Evolutionary conservation across 64 coral and sea anemone genomes (phyloP).

Genomic region (Dendronephthya gigantea): DNA sequence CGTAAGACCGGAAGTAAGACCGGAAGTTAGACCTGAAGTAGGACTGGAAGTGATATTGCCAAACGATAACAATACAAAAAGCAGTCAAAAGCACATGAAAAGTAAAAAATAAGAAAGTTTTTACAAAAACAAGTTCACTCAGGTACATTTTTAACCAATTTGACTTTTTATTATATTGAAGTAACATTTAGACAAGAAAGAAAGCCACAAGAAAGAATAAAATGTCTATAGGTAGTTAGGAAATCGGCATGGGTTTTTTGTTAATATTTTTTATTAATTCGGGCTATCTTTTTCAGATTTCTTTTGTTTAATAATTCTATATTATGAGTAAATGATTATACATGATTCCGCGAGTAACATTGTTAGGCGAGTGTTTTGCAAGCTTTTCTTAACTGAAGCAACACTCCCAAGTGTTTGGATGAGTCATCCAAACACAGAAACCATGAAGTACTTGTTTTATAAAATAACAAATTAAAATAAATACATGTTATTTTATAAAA

Average conservation of each 20-base stretch:
- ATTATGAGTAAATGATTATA: background rate
- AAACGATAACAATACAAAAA: conserved; percentile 5
- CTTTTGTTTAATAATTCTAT: conserved; percentile 7
- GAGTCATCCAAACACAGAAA: too few species aligned
- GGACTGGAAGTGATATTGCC: too few species aligned
- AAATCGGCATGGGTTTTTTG: background rate
- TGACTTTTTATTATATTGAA: background rate
- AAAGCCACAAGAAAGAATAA: background rate
- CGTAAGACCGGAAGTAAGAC: background rate
- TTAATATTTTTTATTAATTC: background rate
- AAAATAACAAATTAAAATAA: too few species aligned
- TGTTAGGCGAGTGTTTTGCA: too few species aligned
- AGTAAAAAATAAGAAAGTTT: background rate
- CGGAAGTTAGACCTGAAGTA: too few species aligned
- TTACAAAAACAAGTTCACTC: conserved; percentile 10
- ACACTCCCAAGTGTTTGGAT: too few species aligned
- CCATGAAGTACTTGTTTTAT: too few species aligned
- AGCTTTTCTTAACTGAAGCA: too few species aligned
- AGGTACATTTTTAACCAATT: background rate
- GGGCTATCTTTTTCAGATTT: background rate
- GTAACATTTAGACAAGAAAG: conserved; percentile 4
- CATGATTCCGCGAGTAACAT: background rate
- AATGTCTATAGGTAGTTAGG: conserved; percentile 8
- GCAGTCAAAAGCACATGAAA: background rate
- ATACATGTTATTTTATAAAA: too few species aligned